A percentile compares a stretch with the other conserved stretches of the same genome.
Conservation (phyloP, 1,140 invertebrate genomes). For the Pseudomyrmex flavicornis region DNA sequence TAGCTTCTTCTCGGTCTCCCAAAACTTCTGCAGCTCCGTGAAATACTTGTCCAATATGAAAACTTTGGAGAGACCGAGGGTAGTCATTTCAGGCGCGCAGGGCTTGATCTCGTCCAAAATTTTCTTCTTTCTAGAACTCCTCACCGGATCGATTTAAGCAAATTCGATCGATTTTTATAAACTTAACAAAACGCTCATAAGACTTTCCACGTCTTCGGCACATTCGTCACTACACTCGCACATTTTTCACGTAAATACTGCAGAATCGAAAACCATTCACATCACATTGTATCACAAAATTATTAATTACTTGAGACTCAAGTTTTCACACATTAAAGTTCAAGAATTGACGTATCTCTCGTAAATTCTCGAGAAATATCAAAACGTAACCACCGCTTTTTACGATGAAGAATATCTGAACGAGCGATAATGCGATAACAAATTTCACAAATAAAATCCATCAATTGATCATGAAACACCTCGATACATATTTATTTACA, state of each 20-base stretch:
- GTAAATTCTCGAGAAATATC: too few species aligned
- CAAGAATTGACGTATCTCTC: neutral
- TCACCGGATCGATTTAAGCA: neutral
- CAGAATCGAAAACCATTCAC: neutral
- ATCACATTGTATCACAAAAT: constrained; percentile 9
- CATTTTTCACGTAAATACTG: constrained; percentile 72
- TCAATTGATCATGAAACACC: neutral
- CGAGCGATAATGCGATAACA: neutral
- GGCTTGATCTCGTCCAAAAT: constrained; percentile 73
- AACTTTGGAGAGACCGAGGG: constrained; percentile 96
- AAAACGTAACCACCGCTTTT: too few species aligned
- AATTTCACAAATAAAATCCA: neutral
- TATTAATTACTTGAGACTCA: neutral
- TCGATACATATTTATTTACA: constrained; percentile 21
- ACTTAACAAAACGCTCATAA: constrained; percentile 34
- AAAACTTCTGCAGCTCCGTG: constrained; percentile 97
- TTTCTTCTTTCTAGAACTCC: constrained; percentile 35
- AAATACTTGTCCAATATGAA: constrained; percentile 99
- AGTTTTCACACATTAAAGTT: neutral
- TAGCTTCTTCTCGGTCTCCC: constrained; percentile 97
- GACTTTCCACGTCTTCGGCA: constrained; percentile 69
- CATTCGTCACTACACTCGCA: constrained; percentile 81
- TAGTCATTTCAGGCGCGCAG: constrained; percentile 89
- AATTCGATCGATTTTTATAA: constrained; percentile 27
- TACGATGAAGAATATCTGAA: neutral